Base-by-base conservation (phyloP, 1,140 invertebrate genomes). In the Bathynomus jamesi region DNA sequence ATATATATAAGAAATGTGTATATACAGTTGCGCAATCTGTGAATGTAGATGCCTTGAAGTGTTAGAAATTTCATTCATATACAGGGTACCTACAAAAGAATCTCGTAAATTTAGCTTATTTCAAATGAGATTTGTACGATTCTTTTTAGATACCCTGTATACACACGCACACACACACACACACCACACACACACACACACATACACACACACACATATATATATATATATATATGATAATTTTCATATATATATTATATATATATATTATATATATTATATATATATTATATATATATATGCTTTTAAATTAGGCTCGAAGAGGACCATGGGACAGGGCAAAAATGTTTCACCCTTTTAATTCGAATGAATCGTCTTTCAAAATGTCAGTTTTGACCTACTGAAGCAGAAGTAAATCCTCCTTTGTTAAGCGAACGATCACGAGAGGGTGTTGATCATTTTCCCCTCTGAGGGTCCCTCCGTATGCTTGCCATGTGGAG, bases 251-350 rank as follows among this genome's bases (percentile, higher is more conserved):
- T 53, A 53, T 53, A 53, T 40, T 53, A 53, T 53, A 53, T 53
- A 53, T 53, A 53, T 53, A 53, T 53, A 53, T 53, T 53, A 53
- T 53, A 53, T 53, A 53, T 53, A 53, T 53, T 53, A 53, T 53
- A 53, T 53, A 53, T 53, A 53, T 53, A 53, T 40, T 53, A 53
- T 53, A 53, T 53, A 53, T 53, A 53, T 53, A 53, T 53, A 53
- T 53, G n/a, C n/a, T n/a, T n/a, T n/a, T n/a, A n/a, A n/a, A n/a
- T n/a, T n/a, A n/a, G n/a, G n/a, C n/a, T n/a, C n/a, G n/a, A n/a
- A n/a, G n/a, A n/a, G n/a, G n/a, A n/a, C n/a, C n/a, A n/a, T n/a
- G n/a, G n/a, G n/a, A n/a, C n/a, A n/a, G n/a, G n/a, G n/a, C n/a
- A n/a, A n/a, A n/a, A n/a, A n/a, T n/a, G n/a, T n/a, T n/a, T n/a